Base-by-base conservation (phyloP, 1,140 invertebrate genomes). In the Pseudomyrmex concolor region DNA sequence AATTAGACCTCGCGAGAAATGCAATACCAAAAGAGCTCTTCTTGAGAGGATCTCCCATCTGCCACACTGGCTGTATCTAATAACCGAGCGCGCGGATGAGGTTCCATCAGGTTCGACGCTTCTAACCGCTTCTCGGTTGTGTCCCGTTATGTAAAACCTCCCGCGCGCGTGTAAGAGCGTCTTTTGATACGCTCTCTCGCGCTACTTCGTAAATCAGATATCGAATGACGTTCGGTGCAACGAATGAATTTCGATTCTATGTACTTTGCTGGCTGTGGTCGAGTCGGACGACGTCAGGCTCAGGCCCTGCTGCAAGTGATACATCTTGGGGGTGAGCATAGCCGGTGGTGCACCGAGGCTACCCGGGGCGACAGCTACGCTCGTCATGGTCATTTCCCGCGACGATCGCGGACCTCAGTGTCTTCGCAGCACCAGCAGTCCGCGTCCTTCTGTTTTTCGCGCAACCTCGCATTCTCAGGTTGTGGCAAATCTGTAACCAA, bases 381-480 rank as follows among this genome's bases (percentile, higher is more conserved):
- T 92, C 88, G 90, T 91, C 91, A 91, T 91, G 85, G 91, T 93
- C 91, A 92, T 93, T 93, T 91, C 91, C 89, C 73, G 86, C 74
- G 81, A 88, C 62, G 78, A 34, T 68, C 45, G 72, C 83, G 85
- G 86, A 89, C 86, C 89, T 89, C 86, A 63, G 83, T 84, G 87
- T 89, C 84, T 85, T 67, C 59, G 84, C 89, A 91, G 83, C 90
- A 88, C 74, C 64, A 68, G 81, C 80, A 82, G 84, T 91, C 86
- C 89, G 85, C 90, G 89, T 73, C 84, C 74, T 88, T 88, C 88
- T 84, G 83, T 73, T 54, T n/a, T 64, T 66, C 84, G 81, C 84
- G 81, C 89, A 89, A 84, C 85, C 87, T 90, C 74, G 90, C 92
- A 92, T 92, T 70, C 89, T 93, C 91, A 87, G 70, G 83, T 87